These are phyloP conservation scores for Ibidorhyncha struthersii DNA, from an alignment of 2,113 vertebrate genomes.

Conservation along the genomic window DNA sequence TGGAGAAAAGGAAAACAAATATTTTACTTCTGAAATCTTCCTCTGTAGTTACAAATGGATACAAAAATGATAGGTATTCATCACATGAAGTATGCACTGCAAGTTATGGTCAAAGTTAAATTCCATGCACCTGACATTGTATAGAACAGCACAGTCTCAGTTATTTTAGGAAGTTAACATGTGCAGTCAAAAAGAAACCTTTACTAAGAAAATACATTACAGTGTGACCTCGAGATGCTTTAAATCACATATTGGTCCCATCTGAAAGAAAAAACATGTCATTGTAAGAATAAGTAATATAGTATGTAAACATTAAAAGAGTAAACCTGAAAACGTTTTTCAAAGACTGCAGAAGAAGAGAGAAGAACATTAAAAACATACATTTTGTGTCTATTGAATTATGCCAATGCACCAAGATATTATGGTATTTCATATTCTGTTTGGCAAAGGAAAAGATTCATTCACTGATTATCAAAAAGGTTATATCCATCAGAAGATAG, in stretches of 20 bases:
- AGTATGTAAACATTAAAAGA: background rate
- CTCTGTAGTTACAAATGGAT: conserved; percentile 1
- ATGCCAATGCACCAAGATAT: background rate
- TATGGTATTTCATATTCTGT: background rate
- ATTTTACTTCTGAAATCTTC: conserved; percentile 21
- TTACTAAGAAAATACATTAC: background rate
- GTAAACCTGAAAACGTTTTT: background rate
- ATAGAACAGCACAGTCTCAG: background rate
- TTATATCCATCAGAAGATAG: background rate
- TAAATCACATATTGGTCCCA: background rate
- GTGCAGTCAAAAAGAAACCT: background rate
- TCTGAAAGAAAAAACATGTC: background rate
- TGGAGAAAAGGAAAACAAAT: background rate
- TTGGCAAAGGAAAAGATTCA: background rate
- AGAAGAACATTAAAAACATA: background rate
- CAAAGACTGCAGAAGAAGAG: background rate
- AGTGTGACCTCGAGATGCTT: background rate
- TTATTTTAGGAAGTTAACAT: background rate
- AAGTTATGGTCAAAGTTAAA: background rate
- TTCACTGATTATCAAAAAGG: background rate
- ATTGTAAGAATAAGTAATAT: background rate
- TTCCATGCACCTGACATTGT: background rate
- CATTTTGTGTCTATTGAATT: background rate
- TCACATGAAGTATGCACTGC: background rate
- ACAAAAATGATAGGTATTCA: conserved; percentile 17